phyloP scores from a whole-genome alignment of 2,797 vertebrate genomes.

The Gastrophryne carolinensis region DNA sequence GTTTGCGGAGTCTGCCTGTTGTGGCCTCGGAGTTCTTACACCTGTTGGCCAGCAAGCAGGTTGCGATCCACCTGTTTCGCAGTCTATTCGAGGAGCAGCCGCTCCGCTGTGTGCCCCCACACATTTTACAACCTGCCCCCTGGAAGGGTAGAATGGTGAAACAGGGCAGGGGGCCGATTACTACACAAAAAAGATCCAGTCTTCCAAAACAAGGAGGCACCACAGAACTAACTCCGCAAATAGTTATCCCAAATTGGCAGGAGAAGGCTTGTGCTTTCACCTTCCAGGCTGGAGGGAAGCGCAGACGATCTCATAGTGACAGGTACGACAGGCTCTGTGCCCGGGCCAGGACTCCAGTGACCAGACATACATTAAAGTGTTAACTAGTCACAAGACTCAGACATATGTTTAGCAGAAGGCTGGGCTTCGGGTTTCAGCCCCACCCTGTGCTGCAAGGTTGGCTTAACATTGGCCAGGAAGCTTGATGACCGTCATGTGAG shows the following conservation, averaged over 20 bases:
- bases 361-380: constrained; percentile 63
- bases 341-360: constrained; percentile 55
- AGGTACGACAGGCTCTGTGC: neutral
- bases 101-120: constrained; percentile 64
- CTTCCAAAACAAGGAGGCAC: neutral
- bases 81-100: constrained; percentile 47
- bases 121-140: constrained; percentile 70
- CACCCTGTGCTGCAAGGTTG: constrained; percentile 25
- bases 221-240: neutral
- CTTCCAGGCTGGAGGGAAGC: neutral
- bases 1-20: neutral
- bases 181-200: neutral
- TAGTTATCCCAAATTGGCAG: neutral
- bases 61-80: constrained; percentile 15
- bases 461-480: constrained; percentile 21
- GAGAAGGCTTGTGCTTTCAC: neutral
- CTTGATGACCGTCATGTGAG: constrained; percentile 36
- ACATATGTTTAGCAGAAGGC: constrained; percentile 62
- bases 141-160: too few species aligned
- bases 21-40: neutral
- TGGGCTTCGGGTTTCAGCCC: constrained; percentile 55
- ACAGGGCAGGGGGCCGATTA: neutral
- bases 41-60: neutral
- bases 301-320: constrained; percentile 4
- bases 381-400: constrained; percentile 73